These are phyloP conservation scores for Pholis gunnellus DNA, from an alignment of 2,113 vertebrate species.

Conservation along the genomic window DNA sequence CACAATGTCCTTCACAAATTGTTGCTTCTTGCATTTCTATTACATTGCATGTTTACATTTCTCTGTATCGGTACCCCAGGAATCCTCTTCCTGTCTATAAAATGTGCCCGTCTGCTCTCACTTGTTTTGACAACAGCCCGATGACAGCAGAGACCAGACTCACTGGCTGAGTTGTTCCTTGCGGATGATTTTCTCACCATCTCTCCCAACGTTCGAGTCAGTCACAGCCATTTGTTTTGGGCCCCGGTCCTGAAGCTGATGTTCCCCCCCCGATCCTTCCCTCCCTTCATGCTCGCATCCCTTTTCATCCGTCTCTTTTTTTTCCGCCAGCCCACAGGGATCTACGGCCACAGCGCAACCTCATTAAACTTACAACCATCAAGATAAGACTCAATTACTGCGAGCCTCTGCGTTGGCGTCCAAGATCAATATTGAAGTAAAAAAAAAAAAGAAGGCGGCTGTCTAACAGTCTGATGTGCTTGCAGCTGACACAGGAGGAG, in stretches of 20 bases:
- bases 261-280: conserved; percentile 1
- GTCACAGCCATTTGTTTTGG: conserved; percentile 16
- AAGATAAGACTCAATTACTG: conserved; percentile 77
- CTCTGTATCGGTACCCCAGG: background rate
- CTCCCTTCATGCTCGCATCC: background rate
- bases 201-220: background rate
- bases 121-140: conserved; percentile 27
- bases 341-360: conserved; percentile 57
- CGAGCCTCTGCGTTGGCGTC: conserved; percentile 60
- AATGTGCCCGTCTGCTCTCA: conserved; percentile 5
- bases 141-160: conserved; percentile 41
- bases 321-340: conserved; percentile 21
- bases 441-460: background rate
- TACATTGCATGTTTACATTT: conserved; percentile 18
- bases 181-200: conserved; percentile 31
- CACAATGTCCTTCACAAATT: background rate
- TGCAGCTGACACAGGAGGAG: background rate
- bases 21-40: background rate
- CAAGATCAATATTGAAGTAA: conserved; percentile 69
- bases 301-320: conserved; percentile 20
- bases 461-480: conserved; percentile 35
- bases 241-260: conserved; percentile 14
- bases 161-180: conserved; percentile 27
- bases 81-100: conserved; percentile 1
- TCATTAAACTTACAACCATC: conserved; percentile 78